These are phyloP conservation scores for Lerema accius DNA, from an alignment of 1,140 invertebrate genomes.

Conservation along the genomic window DNA sequence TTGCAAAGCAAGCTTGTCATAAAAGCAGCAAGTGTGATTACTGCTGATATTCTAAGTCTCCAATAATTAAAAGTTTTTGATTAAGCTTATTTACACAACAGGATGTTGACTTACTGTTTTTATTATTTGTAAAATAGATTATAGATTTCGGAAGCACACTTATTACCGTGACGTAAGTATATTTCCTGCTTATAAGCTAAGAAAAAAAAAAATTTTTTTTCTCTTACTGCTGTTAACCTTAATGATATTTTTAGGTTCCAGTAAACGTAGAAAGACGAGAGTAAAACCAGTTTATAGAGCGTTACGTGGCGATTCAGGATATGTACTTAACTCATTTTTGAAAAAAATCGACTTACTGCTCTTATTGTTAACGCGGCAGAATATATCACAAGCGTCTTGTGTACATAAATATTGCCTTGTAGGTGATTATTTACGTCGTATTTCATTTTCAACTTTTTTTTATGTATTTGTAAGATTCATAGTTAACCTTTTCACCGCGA, in stretches of 20 bases:
- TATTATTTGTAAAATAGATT: conserved; percentile 2
- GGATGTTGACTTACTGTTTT: conserved; percentile 5
- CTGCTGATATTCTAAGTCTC: too few species aligned
- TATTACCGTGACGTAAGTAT: conserved; percentile 6
- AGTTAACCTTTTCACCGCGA: too few species aligned
- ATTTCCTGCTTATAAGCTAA: conserved; percentile 18
- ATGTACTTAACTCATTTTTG: conserved; percentile 16
- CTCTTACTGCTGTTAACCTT: conserved; percentile 15
- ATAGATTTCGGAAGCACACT: too few species aligned
- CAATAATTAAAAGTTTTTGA: too few species aligned
- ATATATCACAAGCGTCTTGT: conserved; percentile 11
- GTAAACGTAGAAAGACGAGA: conserved; percentile 9
- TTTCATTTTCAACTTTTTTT: too few species aligned
- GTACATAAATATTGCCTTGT: conserved; percentile 12
- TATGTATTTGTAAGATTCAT: too few species aligned
- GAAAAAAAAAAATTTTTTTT: conserved; percentile 5
- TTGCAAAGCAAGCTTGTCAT: too few species aligned
- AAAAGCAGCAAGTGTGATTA: too few species aligned
- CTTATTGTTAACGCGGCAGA: conserved; percentile 7
- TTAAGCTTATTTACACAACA: too few species aligned
- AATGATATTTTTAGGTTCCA: conserved; percentile 16
- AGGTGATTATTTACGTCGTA: too few species aligned
- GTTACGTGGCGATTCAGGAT: conserved; percentile 3
- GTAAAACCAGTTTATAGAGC: conserved; percentile 10
- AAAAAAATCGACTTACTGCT: conserved; percentile 15